phyloP scores from a whole-genome alignment of 1,140 invertebrate genomes.

The Pemphigus obesinymphae region DNA sequence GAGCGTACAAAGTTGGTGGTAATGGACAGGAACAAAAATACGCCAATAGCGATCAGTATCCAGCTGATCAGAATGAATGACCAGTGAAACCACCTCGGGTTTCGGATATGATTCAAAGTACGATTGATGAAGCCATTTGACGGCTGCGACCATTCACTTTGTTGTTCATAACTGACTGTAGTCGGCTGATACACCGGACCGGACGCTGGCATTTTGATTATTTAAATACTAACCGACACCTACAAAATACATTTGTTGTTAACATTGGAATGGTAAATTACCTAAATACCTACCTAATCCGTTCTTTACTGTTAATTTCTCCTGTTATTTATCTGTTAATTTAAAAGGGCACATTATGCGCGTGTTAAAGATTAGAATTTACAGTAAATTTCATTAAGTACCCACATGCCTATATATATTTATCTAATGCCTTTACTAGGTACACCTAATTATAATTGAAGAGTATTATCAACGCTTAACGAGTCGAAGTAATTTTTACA shows the following conservation, averaged over 20 bases:
- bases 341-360: too few species aligned
- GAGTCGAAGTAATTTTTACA: too few species aligned
- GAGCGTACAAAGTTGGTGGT: background rate
- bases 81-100: constrained; percentile 16
- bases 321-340: too few species aligned
- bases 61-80: constrained; percentile 19
- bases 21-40: constrained; percentile 9
- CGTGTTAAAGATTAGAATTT: background rate
- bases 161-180: constrained; percentile 42
- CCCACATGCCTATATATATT: too few species aligned
- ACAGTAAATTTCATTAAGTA: background rate
- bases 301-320: background rate
- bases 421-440: background rate
- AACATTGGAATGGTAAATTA: background rate
- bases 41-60: background rate
- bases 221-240: background rate
- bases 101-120: constrained; percentile 23
- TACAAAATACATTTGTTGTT: background rate
- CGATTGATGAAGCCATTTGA: constrained; percentile 17
- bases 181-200: constrained; percentile 43
- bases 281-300: background rate
- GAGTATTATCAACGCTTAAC: too few species aligned
- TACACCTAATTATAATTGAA: too few species aligned
- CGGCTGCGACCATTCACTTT: constrained; percentile 38
- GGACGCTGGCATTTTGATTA: constrained; percentile 23